A percentile compares a stretch with the other conserved stretches of the same genome.
Evolutionary conservation across 2,888 invertebrate species (phyloP).

Genomic region (Byasa hedistus): DNA sequence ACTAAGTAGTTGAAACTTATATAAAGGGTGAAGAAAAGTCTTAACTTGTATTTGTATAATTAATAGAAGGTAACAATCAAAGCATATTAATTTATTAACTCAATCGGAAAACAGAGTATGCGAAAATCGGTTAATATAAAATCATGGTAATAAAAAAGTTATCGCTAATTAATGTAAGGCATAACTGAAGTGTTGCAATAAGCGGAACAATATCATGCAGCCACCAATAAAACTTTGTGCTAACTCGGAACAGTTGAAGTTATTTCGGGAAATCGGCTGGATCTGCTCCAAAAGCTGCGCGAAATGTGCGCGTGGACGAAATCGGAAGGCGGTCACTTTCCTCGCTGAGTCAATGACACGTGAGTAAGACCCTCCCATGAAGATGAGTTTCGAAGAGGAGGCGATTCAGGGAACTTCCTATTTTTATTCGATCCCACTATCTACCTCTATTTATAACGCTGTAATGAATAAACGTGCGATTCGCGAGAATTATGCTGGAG

Average conservation of each 20-base stretch:
- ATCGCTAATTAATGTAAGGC: neutral
- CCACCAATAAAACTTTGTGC: conserved; percentile 57
- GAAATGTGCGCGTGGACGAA: conserved; percentile 41
- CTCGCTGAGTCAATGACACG: conserved; percentile 72
- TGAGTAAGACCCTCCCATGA: conserved; percentile 42
- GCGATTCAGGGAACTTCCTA: conserved; percentile 52
- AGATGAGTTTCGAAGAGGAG: conserved; percentile 33
- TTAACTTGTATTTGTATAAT: too few relatives aligned
- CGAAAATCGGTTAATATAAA: neutral
- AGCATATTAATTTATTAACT: too few relatives aligned
- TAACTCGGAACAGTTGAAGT: conserved; percentile 60
- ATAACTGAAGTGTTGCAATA: conserved; percentile 22
- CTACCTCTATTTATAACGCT: conserved; percentile 33
- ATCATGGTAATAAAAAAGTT: neutral
- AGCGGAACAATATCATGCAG: conserved; percentile 54
- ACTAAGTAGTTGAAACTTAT: too few relatives aligned
- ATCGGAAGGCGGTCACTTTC: conserved; percentile 72
- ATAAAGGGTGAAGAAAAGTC: too few relatives aligned
- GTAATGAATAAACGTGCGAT: conserved; percentile 37
- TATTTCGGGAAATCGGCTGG: conserved; percentile 76
- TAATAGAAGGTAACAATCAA: too few relatives aligned
- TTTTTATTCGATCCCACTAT: conserved; percentile 40
- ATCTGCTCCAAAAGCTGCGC: conserved; percentile 68
- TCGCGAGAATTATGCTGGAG: conserved; percentile 34
- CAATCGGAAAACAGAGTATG: neutral